Percentiles rank a stretch among this genome's conserved stretches.
Conservation (phyloP, 2,888 invertebrate genomes). For the Mantis religiosa region DNA sequence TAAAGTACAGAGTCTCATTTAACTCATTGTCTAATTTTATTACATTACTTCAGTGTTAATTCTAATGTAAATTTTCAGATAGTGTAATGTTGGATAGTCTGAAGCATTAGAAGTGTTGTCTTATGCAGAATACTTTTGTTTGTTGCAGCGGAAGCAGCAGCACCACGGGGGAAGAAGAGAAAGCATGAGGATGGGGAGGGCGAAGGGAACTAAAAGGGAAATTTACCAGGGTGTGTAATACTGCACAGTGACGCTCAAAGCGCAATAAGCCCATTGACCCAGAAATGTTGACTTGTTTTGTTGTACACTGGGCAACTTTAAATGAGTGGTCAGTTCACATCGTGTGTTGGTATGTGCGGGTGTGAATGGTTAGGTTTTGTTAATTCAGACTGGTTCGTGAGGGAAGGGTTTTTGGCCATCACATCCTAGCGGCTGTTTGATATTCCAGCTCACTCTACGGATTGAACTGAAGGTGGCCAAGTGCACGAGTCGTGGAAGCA, state of each 20-base stretch:
- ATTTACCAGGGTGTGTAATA: neutral
- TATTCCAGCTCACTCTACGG: neutral
- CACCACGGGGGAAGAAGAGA: conserved; percentile 66
- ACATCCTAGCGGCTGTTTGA: neutral
- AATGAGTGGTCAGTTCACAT: neutral
- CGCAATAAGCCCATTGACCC: neutral
- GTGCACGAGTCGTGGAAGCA: neutral
- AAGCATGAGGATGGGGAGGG: conserved; percentile 60
- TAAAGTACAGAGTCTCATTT: too few relatives aligned
- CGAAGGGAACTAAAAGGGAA: conserved; percentile 17
- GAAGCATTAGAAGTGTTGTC: neutral
- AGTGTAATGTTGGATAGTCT: neutral
- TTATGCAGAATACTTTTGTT: neutral
- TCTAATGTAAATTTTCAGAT: too few relatives aligned
- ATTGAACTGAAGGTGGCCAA: neutral
- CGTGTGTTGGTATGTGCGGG: neutral
- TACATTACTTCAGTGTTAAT: too few relatives aligned
- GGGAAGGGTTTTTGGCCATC: neutral
- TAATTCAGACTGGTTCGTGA: neutral
- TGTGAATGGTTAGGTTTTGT: conserved; percentile 10
- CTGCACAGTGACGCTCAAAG: neutral
- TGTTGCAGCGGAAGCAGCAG: conserved; percentile 45
- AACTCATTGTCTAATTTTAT: too few relatives aligned
- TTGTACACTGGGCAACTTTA: conserved; percentile 2
- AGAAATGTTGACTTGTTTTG: conserved; percentile 17